Percentiles rank a stretch among this genome's conserved stretches.
These are phyloP conservation scores for Zaprionus obscuricornis DNA, from an alignment of 2,888 invertebrate species.

Conservation along the genomic window DNA sequence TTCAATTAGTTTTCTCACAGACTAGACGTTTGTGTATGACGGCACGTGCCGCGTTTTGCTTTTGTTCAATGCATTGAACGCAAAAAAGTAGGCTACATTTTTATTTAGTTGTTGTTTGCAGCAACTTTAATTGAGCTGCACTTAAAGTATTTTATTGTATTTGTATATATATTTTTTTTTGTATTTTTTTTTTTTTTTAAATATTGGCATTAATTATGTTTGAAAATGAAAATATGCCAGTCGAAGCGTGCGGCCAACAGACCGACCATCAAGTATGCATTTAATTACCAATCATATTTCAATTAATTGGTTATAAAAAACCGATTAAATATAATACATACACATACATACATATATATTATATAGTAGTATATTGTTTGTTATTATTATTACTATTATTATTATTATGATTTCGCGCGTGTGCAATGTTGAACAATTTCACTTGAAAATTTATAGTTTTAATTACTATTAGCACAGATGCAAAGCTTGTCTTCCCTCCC, in stretches of 20 bases:
- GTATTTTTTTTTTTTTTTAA: conserved; percentile 21
- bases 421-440: conserved; percentile 40
- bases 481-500: conserved; percentile 37
- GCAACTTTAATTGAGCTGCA: conserved; percentile 40
- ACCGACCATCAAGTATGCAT: conserved; percentile 58
- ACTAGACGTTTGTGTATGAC: conserved; percentile 64
- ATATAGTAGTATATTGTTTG: too few relatives aligned
- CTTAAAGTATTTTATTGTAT: conserved; percentile 5
- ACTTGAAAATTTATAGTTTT: conserved; percentile 65
- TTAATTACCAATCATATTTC: conserved; percentile 79
- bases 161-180: conserved; percentile 8
- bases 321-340: conserved; percentile 40
- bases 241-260: too few relatives aligned
- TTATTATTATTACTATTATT: too few relatives aligned
- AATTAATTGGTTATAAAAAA: conserved; percentile 75
- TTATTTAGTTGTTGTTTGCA: conserved; percentile 3
- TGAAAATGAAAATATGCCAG: conserved; percentile 62
- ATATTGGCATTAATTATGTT: conserved; percentile 56
- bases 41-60: conserved; percentile 59
- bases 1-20: conserved; percentile 74
- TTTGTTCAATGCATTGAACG: conserved; percentile 44
- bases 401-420: conserved; percentile 52
- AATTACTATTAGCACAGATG: conserved; percentile 57
- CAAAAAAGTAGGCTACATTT: conserved; percentile 47
- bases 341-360: conserved; percentile 19